Base-by-base conservation (phyloP, 2,797 vertebrate species). In the Botia kubotai region DNA sequence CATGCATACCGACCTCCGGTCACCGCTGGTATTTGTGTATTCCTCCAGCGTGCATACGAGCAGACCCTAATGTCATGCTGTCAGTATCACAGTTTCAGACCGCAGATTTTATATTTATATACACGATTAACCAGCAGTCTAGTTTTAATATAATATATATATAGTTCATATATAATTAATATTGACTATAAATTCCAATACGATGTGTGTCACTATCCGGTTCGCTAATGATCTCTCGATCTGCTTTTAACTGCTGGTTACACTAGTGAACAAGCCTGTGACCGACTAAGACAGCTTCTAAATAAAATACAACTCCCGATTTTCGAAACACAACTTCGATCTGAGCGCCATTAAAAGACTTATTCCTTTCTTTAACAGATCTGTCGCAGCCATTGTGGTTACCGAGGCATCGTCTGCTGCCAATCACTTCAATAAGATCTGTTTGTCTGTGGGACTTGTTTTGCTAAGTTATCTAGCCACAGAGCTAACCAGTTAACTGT, bases 381-480 rank as follows among this genome's bases (percentile, higher is more conserved):
- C 16, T 36, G 29, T 53, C 66, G 12, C 77, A 63, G 46, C 3
- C 8, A 10, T 39, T 63, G 68, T 53, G 26, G 21, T n/a, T n/a
- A 36, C 14, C 16, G 12, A 17, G 1, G 16, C 14, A 65, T 48
- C 52, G 62, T 29, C 21, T 29, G 58, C 26, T 68, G n/a, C 17
- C 50, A 11, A 16, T 66, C 48, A 46, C 48, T 43, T 62, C 46
- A 6, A 11, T 12, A 0, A 10, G 5, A 71, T 14, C 13, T 75
- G 53, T 43, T 48, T 66, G 52, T 71, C 21, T 74, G 5, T 68
- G 62, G 21, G 81, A 77, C 75, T 87, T 87, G 82, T 87, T 87
- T 82, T 85, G 86, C 81, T 85, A 87, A 83, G 79, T 85, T 71
- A 39, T 66, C 76, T 87, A 85, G 81, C 83, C 16, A 33, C 52